Percentiles rank a stretch among this genome's conserved stretches.
phyloP scores from a whole-genome alignment of 2,797 vertebrate genomes.

The Cossypha polioptera region DNA sequence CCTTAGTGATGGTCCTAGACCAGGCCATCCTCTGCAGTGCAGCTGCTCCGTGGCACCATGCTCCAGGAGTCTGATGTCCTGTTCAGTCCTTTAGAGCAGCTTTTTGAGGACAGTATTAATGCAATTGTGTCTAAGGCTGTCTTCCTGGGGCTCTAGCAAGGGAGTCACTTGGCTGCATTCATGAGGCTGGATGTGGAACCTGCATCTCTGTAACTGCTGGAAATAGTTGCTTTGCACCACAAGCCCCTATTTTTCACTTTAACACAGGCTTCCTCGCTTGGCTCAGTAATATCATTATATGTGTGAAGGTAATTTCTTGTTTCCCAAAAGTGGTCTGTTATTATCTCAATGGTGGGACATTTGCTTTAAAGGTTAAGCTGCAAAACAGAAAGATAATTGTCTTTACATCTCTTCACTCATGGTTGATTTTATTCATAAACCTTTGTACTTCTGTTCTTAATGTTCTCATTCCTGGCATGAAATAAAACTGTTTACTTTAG shows the following conservation, averaged over 20 bases:
- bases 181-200: background rate
- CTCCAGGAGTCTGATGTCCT: background rate
- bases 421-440: conserved; percentile 2
- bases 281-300: background rate
- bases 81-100: background rate
- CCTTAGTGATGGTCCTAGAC: too few species aligned
- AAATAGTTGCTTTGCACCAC: background rate
- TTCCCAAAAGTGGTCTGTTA: background rate
- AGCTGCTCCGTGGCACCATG: accelerated
- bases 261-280: background rate
- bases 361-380: background rate
- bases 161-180: background rate
- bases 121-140: background rate
- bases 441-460: background rate
- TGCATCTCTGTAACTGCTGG: background rate
- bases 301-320: background rate
- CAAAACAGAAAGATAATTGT: conserved; percentile 4
- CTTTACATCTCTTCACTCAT: background rate
- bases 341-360: background rate
- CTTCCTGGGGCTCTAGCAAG: background rate
- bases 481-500: background rate
- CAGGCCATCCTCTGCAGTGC: accelerated
- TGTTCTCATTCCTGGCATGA: background rate
- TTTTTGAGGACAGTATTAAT: background rate
- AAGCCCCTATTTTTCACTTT: background rate